Conservation (phyloP, 2,888 invertebrate species). For the Icerya purchasi region DNA sequence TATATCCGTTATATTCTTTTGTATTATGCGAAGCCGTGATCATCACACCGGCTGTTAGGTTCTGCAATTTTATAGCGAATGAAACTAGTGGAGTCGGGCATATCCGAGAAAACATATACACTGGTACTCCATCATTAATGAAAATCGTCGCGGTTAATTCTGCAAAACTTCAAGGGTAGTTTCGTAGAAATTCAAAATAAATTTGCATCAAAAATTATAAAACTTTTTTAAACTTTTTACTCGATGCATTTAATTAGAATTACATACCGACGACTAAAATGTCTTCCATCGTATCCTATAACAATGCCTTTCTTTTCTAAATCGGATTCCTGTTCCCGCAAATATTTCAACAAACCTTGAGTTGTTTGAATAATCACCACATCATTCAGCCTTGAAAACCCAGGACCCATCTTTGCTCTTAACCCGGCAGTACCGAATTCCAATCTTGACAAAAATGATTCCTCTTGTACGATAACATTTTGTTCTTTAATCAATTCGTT, state of each 20-base stretch:
- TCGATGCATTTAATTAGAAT: background rate
- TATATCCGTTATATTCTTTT: slow-evolving; percentile 89
- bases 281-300: slow-evolving; percentile 77
- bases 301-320: slow-evolving; percentile 48
- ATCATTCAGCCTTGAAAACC: slow-evolving; percentile 87
- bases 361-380: slow-evolving; percentile 77
- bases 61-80: slow-evolving; percentile 50
- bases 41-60: slow-evolving; percentile 72
- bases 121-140: slow-evolving; percentile 46
- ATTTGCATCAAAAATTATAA: background rate
- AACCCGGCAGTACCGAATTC: slow-evolving; percentile 86
- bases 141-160: slow-evolving; percentile 70
- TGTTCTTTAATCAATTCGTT: slow-evolving; percentile 32
- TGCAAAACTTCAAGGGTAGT: slow-evolving; percentile 70
- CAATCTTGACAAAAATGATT: slow-evolving; percentile 45
- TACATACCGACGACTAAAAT: slow-evolving; percentile 64
- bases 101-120: slow-evolving; percentile 55
- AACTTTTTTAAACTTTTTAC: background rate
- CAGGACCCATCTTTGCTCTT: slow-evolving; percentile 78
- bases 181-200: too few relatives aligned
- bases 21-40: slow-evolving; percentile 92
- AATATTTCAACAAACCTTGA: slow-evolving; percentile 64
- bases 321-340: slow-evolving; percentile 33
- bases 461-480: slow-evolving; percentile 36
- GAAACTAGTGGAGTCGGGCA: slow-evolving; percentile 89